Base-by-base conservation (phyloP, 2,888 invertebrate genomes). In the Andrena hattorfiana region DNA sequence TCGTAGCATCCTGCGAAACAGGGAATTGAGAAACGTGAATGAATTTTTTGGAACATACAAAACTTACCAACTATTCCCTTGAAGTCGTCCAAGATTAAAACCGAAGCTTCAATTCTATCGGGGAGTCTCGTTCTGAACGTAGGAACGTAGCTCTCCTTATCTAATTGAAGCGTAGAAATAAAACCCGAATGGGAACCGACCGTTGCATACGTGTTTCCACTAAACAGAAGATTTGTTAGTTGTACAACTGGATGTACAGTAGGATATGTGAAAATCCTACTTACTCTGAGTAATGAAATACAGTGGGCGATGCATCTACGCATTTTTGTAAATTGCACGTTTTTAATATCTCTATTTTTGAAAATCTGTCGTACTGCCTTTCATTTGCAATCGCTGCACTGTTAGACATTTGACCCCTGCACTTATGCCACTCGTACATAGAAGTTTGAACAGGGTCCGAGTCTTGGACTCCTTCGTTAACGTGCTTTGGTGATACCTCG, bases 141-240 rank as follows among this genome's bases (percentile, higher is more conserved):
- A 23, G 93, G 87, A 0, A 95, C 94, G 85, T 95, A 95, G 4
- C 97, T 90, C 16, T 95, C 90, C 13, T 95, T 77, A 20, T 92
- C 89, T 3, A 95, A 95, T 67, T 95, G 92, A 49, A 97, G 90
- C 28, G 97, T 95, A 30, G 95, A 94, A 78, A 98, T 95, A 84
- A 95, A 94, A 63, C 97, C 96, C 0, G 98, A 97, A 94, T 98
- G 98, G 67, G 97, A 96, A 6, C 97, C 97, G 79, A 96, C 95
- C 51, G 95, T 95, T 4, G 95, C 94, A 73, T 94, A 94, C 6
- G 89, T 90, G 48, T 92, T 89, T 68, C 75, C 88, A 84, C 77
- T 85, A 83, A 78, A 85, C 56, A 80, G 76, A 76, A 59, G 16
- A 69, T 62, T 49, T 16, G 30, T 71, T 63, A 23, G 28, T 64